Conservation (phyloP, 2,113 vertebrate genomes). For the Gasterosteus aculeatus region DNA sequence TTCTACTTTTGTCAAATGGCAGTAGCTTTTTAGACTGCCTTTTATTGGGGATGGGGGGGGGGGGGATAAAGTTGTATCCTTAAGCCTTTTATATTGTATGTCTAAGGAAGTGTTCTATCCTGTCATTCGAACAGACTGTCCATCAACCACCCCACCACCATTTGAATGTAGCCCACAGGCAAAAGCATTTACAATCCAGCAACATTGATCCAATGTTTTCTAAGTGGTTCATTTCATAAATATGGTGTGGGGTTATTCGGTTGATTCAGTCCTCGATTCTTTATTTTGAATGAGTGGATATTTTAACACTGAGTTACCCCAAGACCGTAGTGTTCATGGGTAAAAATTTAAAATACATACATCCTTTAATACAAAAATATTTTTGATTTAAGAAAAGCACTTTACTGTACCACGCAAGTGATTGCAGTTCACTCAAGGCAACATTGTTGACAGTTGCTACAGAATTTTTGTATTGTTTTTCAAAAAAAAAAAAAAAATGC, state of each 20-base stretch:
- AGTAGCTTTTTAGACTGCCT: slow-evolving; percentile 68
- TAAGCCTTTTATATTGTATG: slow-evolving; percentile 54
- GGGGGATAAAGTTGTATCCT: slow-evolving; percentile 50
- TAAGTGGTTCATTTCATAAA: slow-evolving; percentile 33
- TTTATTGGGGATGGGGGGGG: slow-evolving; percentile 45
- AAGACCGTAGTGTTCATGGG: slow-evolving; percentile 52
- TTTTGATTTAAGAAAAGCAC: slow-evolving; percentile 89
- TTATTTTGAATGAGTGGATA: slow-evolving; percentile 29
- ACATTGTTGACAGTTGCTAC: slow-evolving; percentile 84
- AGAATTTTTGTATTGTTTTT: slow-evolving; percentile 98
- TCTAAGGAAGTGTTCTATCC: slow-evolving; percentile 58
- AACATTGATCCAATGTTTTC: slow-evolving; percentile 55
- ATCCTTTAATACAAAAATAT: slow-evolving; percentile 65
- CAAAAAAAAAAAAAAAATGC: slow-evolving; percentile 85
- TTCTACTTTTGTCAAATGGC: slow-evolving; percentile 66
- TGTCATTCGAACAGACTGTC: slow-evolving; percentile 57
- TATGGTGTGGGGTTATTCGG: slow-evolving; percentile 41
- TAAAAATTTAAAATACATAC: slow-evolving; percentile 54
- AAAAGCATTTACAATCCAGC: slow-evolving; percentile 60
- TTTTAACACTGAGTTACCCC: slow-evolving; percentile 59
- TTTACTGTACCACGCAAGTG: slow-evolving; percentile 93
- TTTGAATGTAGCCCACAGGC: slow-evolving; percentile 70
- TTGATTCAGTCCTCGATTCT: slow-evolving; percentile 38
- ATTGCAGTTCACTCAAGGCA: slow-evolving; percentile 87
- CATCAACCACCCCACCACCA: slow-evolving; percentile 48